A percentile compares a stretch with the other conserved stretches of the same genome.
These are phyloP conservation scores for Macrophya alboannulata DNA, from an alignment of 2,888 invertebrate genomes.

Conservation along the genomic window DNA sequence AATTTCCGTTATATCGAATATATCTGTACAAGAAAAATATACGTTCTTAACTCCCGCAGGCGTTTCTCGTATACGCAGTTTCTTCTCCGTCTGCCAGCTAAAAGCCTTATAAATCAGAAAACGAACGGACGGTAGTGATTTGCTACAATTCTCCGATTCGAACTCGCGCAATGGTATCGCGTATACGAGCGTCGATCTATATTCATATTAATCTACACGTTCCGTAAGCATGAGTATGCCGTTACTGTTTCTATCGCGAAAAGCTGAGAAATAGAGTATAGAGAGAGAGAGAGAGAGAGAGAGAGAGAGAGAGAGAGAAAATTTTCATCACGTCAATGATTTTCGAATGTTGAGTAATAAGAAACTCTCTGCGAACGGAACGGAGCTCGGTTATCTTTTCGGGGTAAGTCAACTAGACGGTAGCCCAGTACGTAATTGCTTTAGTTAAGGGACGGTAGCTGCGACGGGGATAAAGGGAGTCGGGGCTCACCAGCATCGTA, in stretches of 20 bases:
- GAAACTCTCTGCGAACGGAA: constrained; percentile 59
- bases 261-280: background rate
- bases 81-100: constrained; percentile 70
- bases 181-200: background rate
- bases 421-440: constrained; percentile 72
- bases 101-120: constrained; percentile 79
- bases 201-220: constrained; percentile 29
- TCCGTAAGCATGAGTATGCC: background rate
- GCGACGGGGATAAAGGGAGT: constrained; percentile 44
- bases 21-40: constrained; percentile 8
- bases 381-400: constrained; percentile 67
- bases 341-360: constrained; percentile 14
- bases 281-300: background rate
- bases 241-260: background rate
- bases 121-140: constrained; percentile 73
- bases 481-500: constrained; percentile 16
- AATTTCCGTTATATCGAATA: background rate
- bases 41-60: constrained; percentile 11
- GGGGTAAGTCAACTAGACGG: constrained; percentile 69
- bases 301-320: background rate
- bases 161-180: constrained; percentile 34
- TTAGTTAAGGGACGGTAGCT: constrained; percentile 70
- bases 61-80: constrained; percentile 27
- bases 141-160: constrained; percentile 69
- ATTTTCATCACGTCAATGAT: background rate